phyloP scores from a whole-genome alignment of 2,888 invertebrate genomes.

The Elegia similella region DNA sequence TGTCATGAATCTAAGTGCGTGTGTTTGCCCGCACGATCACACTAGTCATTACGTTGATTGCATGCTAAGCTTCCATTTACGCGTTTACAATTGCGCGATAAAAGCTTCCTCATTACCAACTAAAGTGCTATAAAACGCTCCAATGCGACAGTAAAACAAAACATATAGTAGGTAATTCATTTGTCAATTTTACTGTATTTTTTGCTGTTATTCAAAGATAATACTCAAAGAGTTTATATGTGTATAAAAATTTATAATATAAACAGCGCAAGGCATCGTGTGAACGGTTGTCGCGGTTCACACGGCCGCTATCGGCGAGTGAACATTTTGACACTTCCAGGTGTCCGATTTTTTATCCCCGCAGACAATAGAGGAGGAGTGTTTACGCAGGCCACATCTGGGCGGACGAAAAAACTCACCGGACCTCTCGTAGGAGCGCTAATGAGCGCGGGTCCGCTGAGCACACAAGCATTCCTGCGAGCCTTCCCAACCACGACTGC shows the following conservation, averaged over 20 bases:
- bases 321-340: slow-evolving; percentile 82
- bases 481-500: slow-evolving; percentile 20
- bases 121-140: slow-evolving; percentile 13
- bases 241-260: slow-evolving; percentile 2
- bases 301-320: slow-evolving; percentile 71
- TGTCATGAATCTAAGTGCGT: slow-evolving; percentile 23
- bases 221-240: slow-evolving; percentile 1
- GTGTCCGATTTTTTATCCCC: slow-evolving; percentile 74
- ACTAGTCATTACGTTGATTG: slow-evolving; percentile 34
- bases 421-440: slow-evolving; percentile 76
- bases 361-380: slow-evolving; percentile 62
- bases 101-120: slow-evolving; percentile 22
- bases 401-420: slow-evolving; percentile 71
- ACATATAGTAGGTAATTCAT: background rate
- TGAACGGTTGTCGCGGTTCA: slow-evolving; percentile 51
- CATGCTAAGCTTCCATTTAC: slow-evolving; percentile 34
- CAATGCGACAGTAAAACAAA: background rate
- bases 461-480: slow-evolving; percentile 15
- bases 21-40: slow-evolving; percentile 27
- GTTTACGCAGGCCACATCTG: slow-evolving; percentile 77
- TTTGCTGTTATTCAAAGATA: background rate
- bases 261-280: slow-evolving; percentile 19
- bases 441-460: slow-evolving; percentile 59
- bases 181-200: background rate
- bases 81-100: slow-evolving; percentile 30